Percentiles rank a stretch among this genome's conserved stretches.
phyloP scores from a whole-genome alignment of 2,113 vertebrate species.

The Aramus guarauna region DNA sequence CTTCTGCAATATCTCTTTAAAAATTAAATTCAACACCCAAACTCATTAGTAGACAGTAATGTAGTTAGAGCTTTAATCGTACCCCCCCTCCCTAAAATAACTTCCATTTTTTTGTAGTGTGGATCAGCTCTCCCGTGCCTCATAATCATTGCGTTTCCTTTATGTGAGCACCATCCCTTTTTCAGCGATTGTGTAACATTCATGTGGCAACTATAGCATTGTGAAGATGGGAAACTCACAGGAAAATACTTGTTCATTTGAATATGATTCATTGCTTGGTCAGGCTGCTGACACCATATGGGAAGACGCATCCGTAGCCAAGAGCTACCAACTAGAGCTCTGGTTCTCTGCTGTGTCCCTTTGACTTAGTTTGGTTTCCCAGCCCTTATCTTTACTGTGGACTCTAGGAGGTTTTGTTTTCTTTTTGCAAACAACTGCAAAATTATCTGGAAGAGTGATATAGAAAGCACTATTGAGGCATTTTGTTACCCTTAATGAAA shows the following conservation, averaged over 20 bases:
- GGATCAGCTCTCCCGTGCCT: not conserved
- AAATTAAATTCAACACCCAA: not conserved
- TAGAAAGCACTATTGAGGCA: not conserved
- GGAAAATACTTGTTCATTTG: not conserved
- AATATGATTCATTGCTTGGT: not conserved
- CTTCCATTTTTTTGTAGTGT: not conserved
- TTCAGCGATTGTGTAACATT: fast-evolving
- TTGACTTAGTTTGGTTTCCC: not conserved
- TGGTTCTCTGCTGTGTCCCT: not conserved
- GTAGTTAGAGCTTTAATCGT: not conserved
- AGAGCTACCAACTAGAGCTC: not conserved
- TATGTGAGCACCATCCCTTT: not conserved
- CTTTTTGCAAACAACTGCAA: not conserved
- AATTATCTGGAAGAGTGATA: not conserved
- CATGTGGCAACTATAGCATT: not conserved
- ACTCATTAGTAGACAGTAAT: not conserved
- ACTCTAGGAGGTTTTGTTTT: not conserved
- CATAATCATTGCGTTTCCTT: fast-evolving
- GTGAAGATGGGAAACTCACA: fast-evolving
- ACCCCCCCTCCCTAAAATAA: not conserved
- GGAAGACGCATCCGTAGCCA: not conserved
- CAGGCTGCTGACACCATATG: not conserved
- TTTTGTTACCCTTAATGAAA: not conserved
- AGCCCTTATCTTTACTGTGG: not conserved
- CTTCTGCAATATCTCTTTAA: not conserved